Evolutionary conservation across 1,140 invertebrate species (phyloP).

Genomic region (Venturia canescens): DNA sequence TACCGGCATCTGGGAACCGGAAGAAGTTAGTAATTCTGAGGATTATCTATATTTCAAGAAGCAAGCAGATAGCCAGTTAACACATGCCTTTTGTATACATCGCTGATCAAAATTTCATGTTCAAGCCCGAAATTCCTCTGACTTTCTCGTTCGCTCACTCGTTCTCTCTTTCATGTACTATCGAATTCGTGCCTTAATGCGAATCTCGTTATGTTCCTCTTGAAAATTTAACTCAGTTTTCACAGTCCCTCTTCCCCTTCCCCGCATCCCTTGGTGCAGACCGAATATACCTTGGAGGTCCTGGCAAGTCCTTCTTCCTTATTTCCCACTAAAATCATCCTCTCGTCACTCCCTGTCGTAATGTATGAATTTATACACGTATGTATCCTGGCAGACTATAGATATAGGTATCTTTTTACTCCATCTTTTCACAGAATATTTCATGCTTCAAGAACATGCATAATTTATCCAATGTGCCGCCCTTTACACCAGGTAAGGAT

Average conservation of each 20-base stretch:
- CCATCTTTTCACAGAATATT: constrained; percentile 59
- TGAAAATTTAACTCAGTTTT: constrained; percentile 54
- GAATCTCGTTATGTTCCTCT: constrained; percentile 64
- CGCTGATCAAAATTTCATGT: constrained; percentile 66
- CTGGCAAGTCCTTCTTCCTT: constrained; percentile 13
- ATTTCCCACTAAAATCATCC: not conserved
- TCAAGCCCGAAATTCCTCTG: constrained; percentile 34
- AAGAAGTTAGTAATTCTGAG: constrained; percentile 6
- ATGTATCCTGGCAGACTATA: too few species aligned
- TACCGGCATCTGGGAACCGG: not conserved
- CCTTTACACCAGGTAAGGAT: constrained; percentile 51
- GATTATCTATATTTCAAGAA: constrained; percentile 13
- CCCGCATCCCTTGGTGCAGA: not conserved
- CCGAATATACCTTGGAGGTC: not conserved
- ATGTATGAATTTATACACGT: not conserved
- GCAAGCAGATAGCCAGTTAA: constrained; percentile 1
- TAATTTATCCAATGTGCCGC: constrained; percentile 59
- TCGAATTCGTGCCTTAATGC: constrained; percentile 65
- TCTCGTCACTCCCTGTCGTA: not conserved
- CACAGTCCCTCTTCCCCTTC: not conserved
- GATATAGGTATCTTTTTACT: constrained; percentile 6
- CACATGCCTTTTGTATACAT: constrained; percentile 47
- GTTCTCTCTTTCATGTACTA: constrained; percentile 52
- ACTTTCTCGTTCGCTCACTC: not conserved
- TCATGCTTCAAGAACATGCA: constrained; percentile 57